Conservation (phyloP, 2,113 vertebrate genomes). For the Leptobrachium ailaonicum region DNA sequence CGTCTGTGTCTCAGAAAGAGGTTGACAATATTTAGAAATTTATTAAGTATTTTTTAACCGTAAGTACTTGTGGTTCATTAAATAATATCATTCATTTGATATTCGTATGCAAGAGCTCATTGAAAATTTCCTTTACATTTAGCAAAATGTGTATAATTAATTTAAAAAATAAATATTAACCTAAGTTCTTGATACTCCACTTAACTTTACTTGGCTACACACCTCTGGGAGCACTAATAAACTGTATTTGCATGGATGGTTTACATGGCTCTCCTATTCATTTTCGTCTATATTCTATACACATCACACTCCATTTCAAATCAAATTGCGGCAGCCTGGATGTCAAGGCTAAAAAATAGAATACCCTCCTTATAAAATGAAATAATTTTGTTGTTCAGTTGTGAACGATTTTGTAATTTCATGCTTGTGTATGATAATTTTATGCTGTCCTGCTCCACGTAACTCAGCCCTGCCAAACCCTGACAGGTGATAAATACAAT, state of each 20-base stretch:
- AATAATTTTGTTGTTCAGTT: constrained; percentile 99
- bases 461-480: constrained; percentile 97
- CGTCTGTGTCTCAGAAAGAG: no score
- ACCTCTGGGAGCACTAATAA: constrained; percentile 66
- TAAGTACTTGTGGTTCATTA: no score
- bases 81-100: no score
- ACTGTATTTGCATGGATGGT: constrained; percentile 74
- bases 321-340: constrained; percentile 80
- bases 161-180: no score
- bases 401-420: constrained; percentile 99
- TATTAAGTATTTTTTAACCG: no score
- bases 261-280: constrained; percentile 74
- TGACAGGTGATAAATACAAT: constrained; percentile 99
- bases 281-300: constrained; percentile 71
- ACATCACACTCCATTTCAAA: constrained; percentile 77
- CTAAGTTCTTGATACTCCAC: not conserved
- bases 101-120: no score
- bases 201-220: constrained; percentile 72
- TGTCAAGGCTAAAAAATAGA: constrained; percentile 89
- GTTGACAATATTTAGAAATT: no score
- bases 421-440: constrained; percentile 99
- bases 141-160: no score
- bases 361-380: constrained; percentile 85
- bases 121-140: no score
- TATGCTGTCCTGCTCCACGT: constrained; percentile 99